Conservation (phyloP, 2,797 vertebrate species). For the Tadarida brasiliensis region DNA sequence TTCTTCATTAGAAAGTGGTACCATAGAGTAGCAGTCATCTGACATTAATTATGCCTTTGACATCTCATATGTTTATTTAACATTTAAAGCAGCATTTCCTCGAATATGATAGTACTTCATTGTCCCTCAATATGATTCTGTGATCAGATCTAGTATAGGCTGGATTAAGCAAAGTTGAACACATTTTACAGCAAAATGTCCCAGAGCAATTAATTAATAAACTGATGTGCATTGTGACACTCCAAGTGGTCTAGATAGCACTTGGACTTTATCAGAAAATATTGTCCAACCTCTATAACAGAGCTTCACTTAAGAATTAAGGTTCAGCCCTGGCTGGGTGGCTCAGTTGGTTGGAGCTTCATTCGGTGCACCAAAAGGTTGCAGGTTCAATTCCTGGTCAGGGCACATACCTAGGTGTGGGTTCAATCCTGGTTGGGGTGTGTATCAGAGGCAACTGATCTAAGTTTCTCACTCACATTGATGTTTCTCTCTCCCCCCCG, state of each 20-base stretch:
- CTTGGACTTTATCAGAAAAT: background rate
- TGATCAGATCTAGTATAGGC: background rate
- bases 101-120: background rate
- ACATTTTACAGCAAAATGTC: conserved; percentile 33
- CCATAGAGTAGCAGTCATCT: background rate
- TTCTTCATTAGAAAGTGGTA: background rate
- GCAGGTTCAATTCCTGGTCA: background rate
- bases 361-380: background rate
- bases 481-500: background rate
- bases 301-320: background rate
- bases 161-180: background rate
- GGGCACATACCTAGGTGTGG: background rate
- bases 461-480: background rate
- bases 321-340: background rate
- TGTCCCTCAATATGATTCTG: background rate
- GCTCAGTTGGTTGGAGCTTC: background rate
- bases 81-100: conserved; percentile 50
- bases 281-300: background rate
- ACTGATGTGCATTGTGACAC: background rate
- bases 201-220: background rate
- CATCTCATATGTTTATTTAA: conserved; percentile 46
- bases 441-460: background rate
- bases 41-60: conserved; percentile 4
- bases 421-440: background rate
- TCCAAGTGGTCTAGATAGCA: background rate